Base-by-base conservation (phyloP, 2,888 invertebrate genomes). In the Trisateles emortualis region DNA sequence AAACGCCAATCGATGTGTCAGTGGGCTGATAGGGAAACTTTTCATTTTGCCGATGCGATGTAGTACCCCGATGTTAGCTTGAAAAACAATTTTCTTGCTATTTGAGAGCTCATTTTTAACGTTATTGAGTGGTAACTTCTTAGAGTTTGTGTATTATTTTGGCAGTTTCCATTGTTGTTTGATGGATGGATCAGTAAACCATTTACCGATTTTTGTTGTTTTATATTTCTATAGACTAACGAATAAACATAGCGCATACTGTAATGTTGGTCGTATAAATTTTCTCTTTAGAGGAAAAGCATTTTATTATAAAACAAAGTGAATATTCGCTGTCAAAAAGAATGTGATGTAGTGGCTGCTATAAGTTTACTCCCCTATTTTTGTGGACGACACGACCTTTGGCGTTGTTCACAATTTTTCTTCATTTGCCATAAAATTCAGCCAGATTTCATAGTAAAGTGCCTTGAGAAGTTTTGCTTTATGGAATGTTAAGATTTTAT, bases 1-100 rank as follows among this genome's bases (percentile, higher is more conserved):
- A 86, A 86, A 89, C 86, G 88, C 86, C 88, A 89, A 83, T 89
- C 90, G 86, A 88, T 81, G 86, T 89, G 90, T 90, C 91, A 90
- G 87, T 83, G 77, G 78, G 84, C 74, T 87, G 88, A 89, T 90
- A 84, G 87, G 84, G 79, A 88, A 90, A 90, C 90, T 91, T 91
- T 91, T 90, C 87, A 90, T 91, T 90, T 88, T 84, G 83, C 76
- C 83, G 81, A 84, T 85, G 86, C 83, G 81, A 84, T 86, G 86
- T 87, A 85, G 83, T 79, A 81, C 64, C 73, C 72, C 61, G 61
- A 59, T 80, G 82, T 80, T 79, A 78, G 75, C 78, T 72, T 79
- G 84, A 78, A 84, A 88, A 90, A 88, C 88, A 90, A 90, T 90
- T 90, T 91, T 79, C 83, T 81, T 86, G 79, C 80, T 83, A 84